These are phyloP conservation scores for Caenorhabditis sinica DNA, from an alignment of 2,888 invertebrate genomes.

Conservation along the genomic window DNA sequence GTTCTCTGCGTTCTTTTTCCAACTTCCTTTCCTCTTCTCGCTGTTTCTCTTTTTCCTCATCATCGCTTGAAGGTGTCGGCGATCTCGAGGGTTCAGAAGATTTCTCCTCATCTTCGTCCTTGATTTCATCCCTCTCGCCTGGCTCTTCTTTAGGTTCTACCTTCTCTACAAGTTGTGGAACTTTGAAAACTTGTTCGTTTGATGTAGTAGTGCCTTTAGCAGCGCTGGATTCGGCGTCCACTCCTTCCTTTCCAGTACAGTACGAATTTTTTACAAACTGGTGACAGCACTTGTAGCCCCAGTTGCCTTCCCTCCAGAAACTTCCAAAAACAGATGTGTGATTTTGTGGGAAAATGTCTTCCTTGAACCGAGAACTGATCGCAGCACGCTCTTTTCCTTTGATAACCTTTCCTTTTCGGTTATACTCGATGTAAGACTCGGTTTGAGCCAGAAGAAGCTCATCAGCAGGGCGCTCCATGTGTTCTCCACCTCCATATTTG, in stretches of 20 bases:
- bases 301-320: slow-evolving; percentile 93
- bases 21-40: slow-evolving; percentile 58
- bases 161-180: slow-evolving; percentile 36
- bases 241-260: slow-evolving; percentile 89
- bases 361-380: slow-evolving; percentile 93
- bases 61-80: slow-evolving; percentile 51
- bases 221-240: slow-evolving; percentile 59
- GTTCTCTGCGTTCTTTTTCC: slow-evolving; percentile 71
- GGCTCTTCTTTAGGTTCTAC: slow-evolving; percentile 57
- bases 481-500: slow-evolving; percentile 94
- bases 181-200: slow-evolving; percentile 58
- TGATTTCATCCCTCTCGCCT: slow-evolving; percentile 31
- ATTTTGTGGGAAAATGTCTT: slow-evolving; percentile 92
- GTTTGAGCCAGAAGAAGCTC: slow-evolving; percentile 95
- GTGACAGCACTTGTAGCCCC: slow-evolving; percentile 98
- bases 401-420: slow-evolving; percentile 90
- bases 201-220: slow-evolving; percentile 62
- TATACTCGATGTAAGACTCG: slow-evolving; percentile 96
- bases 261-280: slow-evolving; percentile 92
- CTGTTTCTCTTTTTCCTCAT: slow-evolving; percentile 59
- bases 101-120: slow-evolving; percentile 39
- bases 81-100: slow-evolving; percentile 49
- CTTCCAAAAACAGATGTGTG: slow-evolving; percentile 97
- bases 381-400: slow-evolving; percentile 92
- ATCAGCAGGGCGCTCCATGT: slow-evolving; percentile 92